Evolutionary conservation across 1,140 invertebrate species (phyloP), one percentile per base, ranked within the genome.

Genomic region (Rhagoletis pomonella): DNA sequence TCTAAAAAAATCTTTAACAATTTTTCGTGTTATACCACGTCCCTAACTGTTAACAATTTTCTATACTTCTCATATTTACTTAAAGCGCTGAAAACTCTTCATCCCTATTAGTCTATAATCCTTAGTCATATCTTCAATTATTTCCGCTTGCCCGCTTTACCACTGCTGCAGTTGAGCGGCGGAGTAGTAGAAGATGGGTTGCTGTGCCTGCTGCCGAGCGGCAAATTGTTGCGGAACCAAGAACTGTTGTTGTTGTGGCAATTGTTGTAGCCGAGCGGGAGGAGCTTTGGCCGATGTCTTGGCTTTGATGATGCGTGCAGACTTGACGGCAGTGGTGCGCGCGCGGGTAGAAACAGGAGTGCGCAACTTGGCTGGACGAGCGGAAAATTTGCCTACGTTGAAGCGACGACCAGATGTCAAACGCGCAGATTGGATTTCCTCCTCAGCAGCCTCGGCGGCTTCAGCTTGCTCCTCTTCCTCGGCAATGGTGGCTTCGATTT

Each of bases 311-410:
- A 81, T 87, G 47, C 81, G 60, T 14, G 62, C 87, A 55, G 77
- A 87, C 7, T 69, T 60, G 14, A n/a, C 50, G 39, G 77, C 50
- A n/a, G 10, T 81, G 5, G 62, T 58, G 44, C 87, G 87, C 42
- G 77, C 62, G 6, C 77, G 47, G 55, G 44, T 19, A 14, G 50
- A n/a, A 64, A 50, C 60, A 17, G 65, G 10, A 50, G 87, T 84
- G 44, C 84, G 64, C 87, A 88, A 86, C 19, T 88, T 88, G 39
- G 87, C 87, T 29, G 85, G 85, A 50, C 85, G 84, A 29, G 87
- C 87, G 47, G 62, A 67, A n/a, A n/a, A n/a, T 50, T 81, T 84
- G 50, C 73, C 50, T 42, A n/a, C 60, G 77, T 85, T 85, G 14
- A 86, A 39, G 85, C 87, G 87, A 60, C 87, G 87, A 73, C 81